Percentiles rank a stretch among this genome's conserved stretches.
phyloP scores from a whole-genome alignment of 1,140 invertebrate species.

The Leptinotarsa texana region DNA sequence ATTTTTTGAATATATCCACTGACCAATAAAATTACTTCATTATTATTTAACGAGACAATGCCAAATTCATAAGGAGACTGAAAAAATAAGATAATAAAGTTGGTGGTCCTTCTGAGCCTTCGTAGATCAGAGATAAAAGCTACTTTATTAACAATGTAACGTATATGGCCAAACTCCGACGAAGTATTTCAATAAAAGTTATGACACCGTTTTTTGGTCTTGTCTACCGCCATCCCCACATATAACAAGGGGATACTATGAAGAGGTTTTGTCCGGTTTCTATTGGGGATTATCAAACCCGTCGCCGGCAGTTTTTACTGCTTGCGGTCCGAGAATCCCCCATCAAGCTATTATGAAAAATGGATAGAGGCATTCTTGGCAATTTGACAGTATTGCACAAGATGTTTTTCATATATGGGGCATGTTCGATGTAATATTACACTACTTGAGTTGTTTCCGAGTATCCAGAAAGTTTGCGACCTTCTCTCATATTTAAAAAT shows the following conservation, averaged over 20 bases:
- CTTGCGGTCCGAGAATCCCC: not conserved
- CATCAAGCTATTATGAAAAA: not conserved
- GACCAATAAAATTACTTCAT: not conserved
- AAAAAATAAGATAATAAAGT: not conserved
- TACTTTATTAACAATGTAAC: not conserved
- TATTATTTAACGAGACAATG: too few relatives aligned
- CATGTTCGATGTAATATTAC: not conserved
- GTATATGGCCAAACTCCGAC: not conserved
- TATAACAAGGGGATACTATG: not conserved
- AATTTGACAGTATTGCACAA: not conserved
- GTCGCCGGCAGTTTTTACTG: not conserved
- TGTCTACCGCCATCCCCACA: not conserved
- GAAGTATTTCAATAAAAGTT: constrained; percentile 6
- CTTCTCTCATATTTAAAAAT: too few relatives aligned
- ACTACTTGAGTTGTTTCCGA: not conserved
- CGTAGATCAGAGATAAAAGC: not conserved
- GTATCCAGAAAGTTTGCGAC: too few relatives aligned
- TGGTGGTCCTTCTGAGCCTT: not conserved
- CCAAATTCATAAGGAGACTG: not conserved
- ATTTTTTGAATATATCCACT: not conserved
- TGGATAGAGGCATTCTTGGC: not conserved
- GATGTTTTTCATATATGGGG: not conserved
- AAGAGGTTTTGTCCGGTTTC: constrained; percentile 2
- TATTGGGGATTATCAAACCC: constrained; percentile 7
- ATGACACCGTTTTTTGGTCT: not conserved